These are phyloP conservation scores for Trissolcus japonicus DNA, from an alignment of 2,888 invertebrate species.

Conservation along the genomic window DNA sequence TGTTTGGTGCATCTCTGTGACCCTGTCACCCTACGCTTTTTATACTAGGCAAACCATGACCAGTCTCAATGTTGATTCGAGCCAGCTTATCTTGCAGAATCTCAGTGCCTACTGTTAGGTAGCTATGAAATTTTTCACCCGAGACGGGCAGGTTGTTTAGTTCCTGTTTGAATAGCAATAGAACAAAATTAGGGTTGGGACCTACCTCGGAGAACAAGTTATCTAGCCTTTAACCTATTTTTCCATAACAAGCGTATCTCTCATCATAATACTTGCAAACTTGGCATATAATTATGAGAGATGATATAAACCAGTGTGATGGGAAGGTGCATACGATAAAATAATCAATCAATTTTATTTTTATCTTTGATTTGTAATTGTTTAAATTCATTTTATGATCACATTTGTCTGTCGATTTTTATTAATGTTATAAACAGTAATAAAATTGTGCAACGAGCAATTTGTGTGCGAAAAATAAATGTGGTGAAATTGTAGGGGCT, in stretches of 20 bases:
- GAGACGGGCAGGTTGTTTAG: constrained; percentile 49
- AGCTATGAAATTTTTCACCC: constrained; percentile 24
- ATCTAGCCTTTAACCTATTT: constrained; percentile 51
- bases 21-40: constrained; percentile 52
- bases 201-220: constrained; percentile 41
- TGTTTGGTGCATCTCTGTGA: constrained; percentile 60
- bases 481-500: background rate
- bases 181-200: constrained; percentile 29
- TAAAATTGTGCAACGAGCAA: too few species aligned
- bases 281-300: constrained; percentile 5
- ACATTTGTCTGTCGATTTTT: too few species aligned
- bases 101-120: constrained; percentile 8
- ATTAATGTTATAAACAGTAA: too few species aligned
- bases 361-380: too few species aligned
- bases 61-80: constrained; percentile 72
- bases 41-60: constrained; percentile 67
- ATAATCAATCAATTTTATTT: too few species aligned
- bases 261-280: constrained; percentile 2
- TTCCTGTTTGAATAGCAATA: constrained; percentile 37
- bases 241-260: constrained; percentile 13
- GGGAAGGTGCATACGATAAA: too few species aligned
- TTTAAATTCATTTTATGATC: too few species aligned
- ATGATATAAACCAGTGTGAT: constrained; percentile 2
- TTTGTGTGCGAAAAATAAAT: too few species aligned
- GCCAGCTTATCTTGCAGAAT: constrained; percentile 61